Conservation (phyloP, 2,797 vertebrate genomes). For the Sebastes cheni region DNA sequence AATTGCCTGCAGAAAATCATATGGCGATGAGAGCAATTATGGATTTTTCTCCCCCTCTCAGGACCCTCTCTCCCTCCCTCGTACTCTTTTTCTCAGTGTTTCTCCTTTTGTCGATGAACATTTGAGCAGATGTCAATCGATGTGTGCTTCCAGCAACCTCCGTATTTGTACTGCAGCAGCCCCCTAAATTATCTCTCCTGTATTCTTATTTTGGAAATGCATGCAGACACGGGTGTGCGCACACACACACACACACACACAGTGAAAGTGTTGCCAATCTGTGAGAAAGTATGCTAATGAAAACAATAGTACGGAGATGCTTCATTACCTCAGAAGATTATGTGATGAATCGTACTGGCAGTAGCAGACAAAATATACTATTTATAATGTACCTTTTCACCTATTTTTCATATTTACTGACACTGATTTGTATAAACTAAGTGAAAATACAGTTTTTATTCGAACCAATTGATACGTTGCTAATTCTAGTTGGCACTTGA, state of each 20-base stretch:
- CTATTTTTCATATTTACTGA: neutral
- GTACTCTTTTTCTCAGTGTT: conserved; percentile 65
- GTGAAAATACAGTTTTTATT: conserved; percentile 15
- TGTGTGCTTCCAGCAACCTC: conserved; percentile 74
- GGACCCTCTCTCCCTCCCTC: conserved; percentile 48
- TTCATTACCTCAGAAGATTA: conserved; percentile 59
- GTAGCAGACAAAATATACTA: conserved; percentile 5
- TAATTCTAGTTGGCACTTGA: conserved; percentile 28
- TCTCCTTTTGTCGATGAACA: conserved; percentile 77
- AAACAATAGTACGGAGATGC: conserved; percentile 54
- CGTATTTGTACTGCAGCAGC: conserved; percentile 68
- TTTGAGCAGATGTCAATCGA: conserved; percentile 82
- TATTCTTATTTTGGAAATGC: conserved; percentile 64
- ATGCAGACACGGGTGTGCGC: neutral
- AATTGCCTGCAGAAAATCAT: conserved; percentile 85
- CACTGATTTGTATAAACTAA: neutral
- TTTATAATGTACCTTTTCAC: neutral
- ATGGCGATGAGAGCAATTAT: conserved; percentile 85
- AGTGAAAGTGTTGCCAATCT: conserved; percentile 15
- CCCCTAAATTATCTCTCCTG: conserved; percentile 63
- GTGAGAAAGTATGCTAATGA: conserved; percentile 46
- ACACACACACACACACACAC: neutral
- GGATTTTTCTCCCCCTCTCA: conserved; percentile 73
- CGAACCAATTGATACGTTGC: conserved; percentile 13
- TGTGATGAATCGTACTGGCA: conserved; percentile 30